A percentile compares a stretch with the other conserved stretches of the same genome.
Conservation (phyloP, 2,113 vertebrate genomes). For the Nothoprocta pentlandii region DNA sequence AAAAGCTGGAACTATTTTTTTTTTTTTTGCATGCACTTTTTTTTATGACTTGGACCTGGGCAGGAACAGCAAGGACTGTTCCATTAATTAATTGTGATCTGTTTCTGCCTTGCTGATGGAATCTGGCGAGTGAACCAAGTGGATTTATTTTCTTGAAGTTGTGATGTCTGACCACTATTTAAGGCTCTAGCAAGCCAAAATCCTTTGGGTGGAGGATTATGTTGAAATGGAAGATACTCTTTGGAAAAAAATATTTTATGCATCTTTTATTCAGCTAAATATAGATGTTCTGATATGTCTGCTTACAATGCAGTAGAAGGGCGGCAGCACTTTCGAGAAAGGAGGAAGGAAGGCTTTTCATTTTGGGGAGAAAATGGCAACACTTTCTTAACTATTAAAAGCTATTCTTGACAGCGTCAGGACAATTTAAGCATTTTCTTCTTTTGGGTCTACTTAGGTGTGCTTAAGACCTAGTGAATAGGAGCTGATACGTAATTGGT, state of each 20-base stretch:
- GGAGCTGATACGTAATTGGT: neutral
- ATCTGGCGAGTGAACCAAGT: neutral
- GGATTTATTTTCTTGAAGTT: neutral
- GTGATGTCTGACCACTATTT: neutral
- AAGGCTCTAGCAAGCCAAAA: neutral
- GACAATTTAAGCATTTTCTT: neutral
- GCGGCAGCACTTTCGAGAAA: neutral
- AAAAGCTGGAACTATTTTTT: neutral
- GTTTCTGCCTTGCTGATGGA: neutral
- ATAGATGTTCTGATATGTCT: neutral
- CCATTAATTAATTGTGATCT: neutral
- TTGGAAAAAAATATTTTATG: neutral
- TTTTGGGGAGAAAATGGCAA: neutral
- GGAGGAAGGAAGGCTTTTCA: neutral
- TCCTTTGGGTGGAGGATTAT: neutral
- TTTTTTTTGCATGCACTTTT: neutral
- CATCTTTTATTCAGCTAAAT: conserved; percentile 23
- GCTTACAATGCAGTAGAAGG: neutral
- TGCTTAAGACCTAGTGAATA: neutral
- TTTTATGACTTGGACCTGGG: neutral
- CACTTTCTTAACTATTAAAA: neutral
- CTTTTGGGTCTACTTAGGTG: neutral
- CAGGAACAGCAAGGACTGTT: neutral
- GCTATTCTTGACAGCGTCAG: neutral
- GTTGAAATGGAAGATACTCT: neutral